These are phyloP conservation scores for Pseudopleuronectes americanus DNA, from an alignment of 2,797 vertebrate genomes.

Conservation along the genomic window DNA sequence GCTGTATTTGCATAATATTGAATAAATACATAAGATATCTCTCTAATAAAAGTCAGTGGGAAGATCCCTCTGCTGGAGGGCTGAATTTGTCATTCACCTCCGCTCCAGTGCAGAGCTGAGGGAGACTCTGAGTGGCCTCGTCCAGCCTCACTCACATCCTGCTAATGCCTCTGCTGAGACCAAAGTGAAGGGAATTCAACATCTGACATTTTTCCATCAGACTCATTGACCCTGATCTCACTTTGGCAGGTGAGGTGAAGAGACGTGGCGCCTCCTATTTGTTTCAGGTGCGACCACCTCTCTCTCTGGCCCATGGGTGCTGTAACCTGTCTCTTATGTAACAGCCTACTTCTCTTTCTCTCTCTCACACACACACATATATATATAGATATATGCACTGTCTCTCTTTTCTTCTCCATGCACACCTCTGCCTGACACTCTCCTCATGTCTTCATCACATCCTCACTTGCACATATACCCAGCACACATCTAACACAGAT, in stretches of 20 bases:
- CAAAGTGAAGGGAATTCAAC: constrained; percentile 66
- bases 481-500: constrained; percentile 52
- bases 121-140: constrained; percentile 29
- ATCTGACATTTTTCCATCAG: constrained; percentile 57
- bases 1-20: constrained; percentile 73
- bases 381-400: background rate
- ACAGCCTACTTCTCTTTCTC: constrained; percentile 40
- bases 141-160: constrained; percentile 26
- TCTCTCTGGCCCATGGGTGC: constrained; percentile 31
- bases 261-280: constrained; percentile 9
- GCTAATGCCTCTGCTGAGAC: constrained; percentile 16
- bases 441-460: constrained; percentile 35
- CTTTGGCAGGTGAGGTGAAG: constrained; percentile 33
- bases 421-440: constrained; percentile 21
- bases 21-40: constrained; percentile 67
- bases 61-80: constrained; percentile 44
- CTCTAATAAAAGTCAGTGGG: constrained; percentile 58
- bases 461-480: constrained; percentile 44
- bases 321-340: constrained; percentile 40
- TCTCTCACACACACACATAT: constrained; percentile 6
- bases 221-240: constrained; percentile 69
- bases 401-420: constrained; percentile 10
- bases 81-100: constrained; percentile 43
- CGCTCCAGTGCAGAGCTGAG: constrained; percentile 3
- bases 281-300: constrained; percentile 33